phyloP scores from a whole-genome alignment of 2,888 invertebrate species.

The Nebria salina region DNA sequence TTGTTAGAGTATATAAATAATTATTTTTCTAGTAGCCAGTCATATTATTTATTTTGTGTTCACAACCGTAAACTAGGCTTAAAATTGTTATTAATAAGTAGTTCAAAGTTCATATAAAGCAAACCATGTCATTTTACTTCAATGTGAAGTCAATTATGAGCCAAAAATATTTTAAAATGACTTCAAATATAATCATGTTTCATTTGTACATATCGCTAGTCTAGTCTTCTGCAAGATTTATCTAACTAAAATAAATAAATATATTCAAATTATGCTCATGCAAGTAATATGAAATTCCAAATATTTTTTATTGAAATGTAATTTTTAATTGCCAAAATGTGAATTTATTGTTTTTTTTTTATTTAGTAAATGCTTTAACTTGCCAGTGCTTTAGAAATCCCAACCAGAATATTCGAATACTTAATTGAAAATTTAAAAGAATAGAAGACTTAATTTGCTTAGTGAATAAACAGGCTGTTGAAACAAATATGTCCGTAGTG shows the following conservation, averaged over 20 bases:
- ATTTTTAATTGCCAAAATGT: neutral
- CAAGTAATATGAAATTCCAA: neutral
- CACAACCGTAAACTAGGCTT: neutral
- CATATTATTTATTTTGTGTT: neutral
- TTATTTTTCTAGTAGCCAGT: slow-evolving; percentile 1
- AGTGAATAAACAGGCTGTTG: slow-evolving; percentile 26
- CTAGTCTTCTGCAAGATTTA: neutral
- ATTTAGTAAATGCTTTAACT: neutral
- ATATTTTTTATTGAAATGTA: neutral
- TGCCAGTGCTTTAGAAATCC: neutral
- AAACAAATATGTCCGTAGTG: slow-evolving; percentile 27
- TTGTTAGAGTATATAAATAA: slow-evolving; percentile 1
- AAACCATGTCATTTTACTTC: slow-evolving; percentile 34
- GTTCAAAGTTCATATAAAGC: slow-evolving; percentile 15
- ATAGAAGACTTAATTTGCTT: slow-evolving; percentile 13
- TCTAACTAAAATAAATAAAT: neutral
- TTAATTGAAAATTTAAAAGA: neutral
- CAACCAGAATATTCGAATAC: neutral
- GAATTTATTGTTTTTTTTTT: neutral
- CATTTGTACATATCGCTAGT: neutral
- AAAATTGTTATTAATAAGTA: neutral
- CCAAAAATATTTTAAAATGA: neutral
- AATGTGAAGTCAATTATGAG: neutral
- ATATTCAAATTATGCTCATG: neutral
- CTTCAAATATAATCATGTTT: neutral